phyloP scores from a whole-genome alignment of 2,888 invertebrate species.

The Drosophila mayaguana region DNA sequence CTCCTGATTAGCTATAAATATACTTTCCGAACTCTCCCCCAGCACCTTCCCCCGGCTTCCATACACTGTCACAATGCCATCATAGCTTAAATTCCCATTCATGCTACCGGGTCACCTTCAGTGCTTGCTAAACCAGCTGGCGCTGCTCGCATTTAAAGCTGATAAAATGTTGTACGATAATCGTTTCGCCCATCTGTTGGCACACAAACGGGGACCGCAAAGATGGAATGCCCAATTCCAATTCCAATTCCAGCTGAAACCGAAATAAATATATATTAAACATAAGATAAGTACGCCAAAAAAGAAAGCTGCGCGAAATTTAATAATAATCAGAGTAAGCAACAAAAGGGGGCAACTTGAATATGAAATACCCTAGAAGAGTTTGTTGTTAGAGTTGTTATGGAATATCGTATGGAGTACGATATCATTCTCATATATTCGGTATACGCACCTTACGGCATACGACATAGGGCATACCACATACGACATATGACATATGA shows the following conservation, averaged over 20 bases:
- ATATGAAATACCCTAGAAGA: not conserved
- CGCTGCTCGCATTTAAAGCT: conserved; percentile 3
- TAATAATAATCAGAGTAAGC: conserved; percentile 20
- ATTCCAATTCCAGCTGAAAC: not conserved
- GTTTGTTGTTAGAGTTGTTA: too few relatives aligned
- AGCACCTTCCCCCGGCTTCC: not conserved
- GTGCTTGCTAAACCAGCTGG: conserved; percentile 9
- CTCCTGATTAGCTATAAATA: not conserved
- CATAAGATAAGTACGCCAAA: conserved; percentile 39
- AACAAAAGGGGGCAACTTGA: not conserved
- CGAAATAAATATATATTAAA: conserved; percentile 35
- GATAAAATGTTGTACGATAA: conserved; percentile 27
- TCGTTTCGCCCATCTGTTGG: conserved; percentile 31
- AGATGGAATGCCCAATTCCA: conserved; percentile 1
- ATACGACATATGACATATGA: not conserved
- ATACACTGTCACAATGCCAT: not conserved
- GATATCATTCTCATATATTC: too few relatives aligned
- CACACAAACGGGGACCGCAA: not conserved
- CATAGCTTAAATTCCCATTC: too few relatives aligned
- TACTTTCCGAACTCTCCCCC: not conserved
- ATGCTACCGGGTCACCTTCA: not conserved
- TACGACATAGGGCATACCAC: too few relatives aligned
- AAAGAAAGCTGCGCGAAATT: conserved; percentile 45
- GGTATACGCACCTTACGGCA: too few relatives aligned
- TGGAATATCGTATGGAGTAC: too few relatives aligned